Evolutionary conservation across 37 sponge, comb jelly and placozoan species (phyloP).

Genomic region (Cliona cf. orientalis): DNA sequence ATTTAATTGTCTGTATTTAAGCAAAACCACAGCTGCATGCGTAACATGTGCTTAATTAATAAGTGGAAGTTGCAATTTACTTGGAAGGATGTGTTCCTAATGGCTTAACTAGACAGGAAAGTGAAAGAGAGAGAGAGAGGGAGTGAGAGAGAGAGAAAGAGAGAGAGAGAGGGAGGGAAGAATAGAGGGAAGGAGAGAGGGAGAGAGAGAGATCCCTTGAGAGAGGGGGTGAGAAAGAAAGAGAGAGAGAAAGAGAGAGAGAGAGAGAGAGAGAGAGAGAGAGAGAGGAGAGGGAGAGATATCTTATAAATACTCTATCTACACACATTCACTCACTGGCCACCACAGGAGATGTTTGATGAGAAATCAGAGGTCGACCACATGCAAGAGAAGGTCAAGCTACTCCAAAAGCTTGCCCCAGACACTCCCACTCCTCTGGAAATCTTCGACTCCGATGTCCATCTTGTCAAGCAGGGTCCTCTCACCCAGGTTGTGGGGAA

Average conservation of each 20-base stretch:
- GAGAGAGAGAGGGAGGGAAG: background rate
- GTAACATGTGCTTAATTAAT: no score
- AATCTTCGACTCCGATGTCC: conserved; percentile 64
- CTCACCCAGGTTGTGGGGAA: conserved; percentile 48
- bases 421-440: conserved; percentile 72
- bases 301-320: no score
- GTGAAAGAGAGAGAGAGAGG: background rate
- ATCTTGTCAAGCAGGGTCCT: conserved; percentile 65
- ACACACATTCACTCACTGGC: background rate
- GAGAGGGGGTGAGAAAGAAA: no score
- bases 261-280: no score
- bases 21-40: no score
- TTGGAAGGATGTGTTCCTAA: no score
- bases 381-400: conserved; percentile 64
- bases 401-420: conserved; percentile 64
- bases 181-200: background rate
- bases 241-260: no score
- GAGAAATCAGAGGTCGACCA: conserved; percentile 71
- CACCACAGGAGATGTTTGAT: background rate
- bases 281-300: no score
- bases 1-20: no score
- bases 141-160: background rate
- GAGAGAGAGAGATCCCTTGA: no score
- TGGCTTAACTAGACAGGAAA: no score
- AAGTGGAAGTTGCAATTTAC: no score